These are phyloP conservation scores for Octonoba sinensis DNA, from an alignment of 2,888 invertebrate genomes.

Conservation along the genomic window DNA sequence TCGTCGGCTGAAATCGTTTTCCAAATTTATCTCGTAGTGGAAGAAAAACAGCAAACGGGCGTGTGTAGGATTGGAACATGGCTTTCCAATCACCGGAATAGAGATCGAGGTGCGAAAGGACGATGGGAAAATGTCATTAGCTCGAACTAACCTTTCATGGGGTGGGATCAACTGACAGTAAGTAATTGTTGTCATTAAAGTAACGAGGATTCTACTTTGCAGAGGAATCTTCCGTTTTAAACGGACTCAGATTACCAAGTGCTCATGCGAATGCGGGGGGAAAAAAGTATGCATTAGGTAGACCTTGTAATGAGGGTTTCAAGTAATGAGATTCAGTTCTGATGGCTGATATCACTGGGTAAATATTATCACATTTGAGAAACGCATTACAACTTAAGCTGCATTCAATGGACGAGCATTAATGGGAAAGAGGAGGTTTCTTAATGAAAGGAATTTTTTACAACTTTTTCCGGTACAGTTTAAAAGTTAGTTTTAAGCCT, in stretches of 20 bases:
- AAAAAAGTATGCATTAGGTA: conserved; percentile 18
- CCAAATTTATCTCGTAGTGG: neutral
- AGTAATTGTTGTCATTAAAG: conserved; percentile 62
- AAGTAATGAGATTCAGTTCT: conserved; percentile 40
- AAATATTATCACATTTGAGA: conserved; percentile 22
- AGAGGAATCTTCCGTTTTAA: conserved; percentile 39
- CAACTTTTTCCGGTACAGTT: no score
- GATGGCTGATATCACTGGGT: conserved; percentile 32
- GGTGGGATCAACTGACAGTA: conserved; percentile 53
- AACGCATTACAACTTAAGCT: conserved; percentile 5
- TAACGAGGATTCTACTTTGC: conserved; percentile 32
- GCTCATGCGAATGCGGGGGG: neutral
- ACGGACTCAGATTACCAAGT: conserved; percentile 19
- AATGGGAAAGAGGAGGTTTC: conserved; percentile 1
- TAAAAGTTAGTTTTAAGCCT: no score
- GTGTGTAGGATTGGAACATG: conserved; percentile 23
- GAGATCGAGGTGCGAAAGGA: conserved; percentile 33
- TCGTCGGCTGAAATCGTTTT: neutral
- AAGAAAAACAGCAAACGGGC: conserved; percentile 8
- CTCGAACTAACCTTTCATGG: conserved; percentile 34
- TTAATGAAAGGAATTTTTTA: no score
- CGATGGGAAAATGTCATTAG: conserved; percentile 54
- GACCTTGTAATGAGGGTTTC: conserved; percentile 16
- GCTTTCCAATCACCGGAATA: conserved; percentile 52
- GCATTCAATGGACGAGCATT: conserved; percentile 4